A percentile compares a stretch with the other conserved stretches of the same genome.
phyloP scores from a whole-genome alignment of 2,113 vertebrate species.

The Tragelaphus strepsiceros region DNA sequence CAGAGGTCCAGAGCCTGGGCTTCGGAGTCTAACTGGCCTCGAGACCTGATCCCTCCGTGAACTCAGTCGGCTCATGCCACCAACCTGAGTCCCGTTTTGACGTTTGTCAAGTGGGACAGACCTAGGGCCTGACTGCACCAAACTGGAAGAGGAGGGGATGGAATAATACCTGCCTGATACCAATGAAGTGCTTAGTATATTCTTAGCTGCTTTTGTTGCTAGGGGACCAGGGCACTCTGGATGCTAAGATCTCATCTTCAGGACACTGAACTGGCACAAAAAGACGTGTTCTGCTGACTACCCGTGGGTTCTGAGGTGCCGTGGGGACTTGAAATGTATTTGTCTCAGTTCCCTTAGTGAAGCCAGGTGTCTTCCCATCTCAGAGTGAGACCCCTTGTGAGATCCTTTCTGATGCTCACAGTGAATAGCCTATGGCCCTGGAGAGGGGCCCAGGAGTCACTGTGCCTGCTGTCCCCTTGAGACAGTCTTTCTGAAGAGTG shows the following conservation, averaged over 20 bases:
- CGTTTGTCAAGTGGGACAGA: neutral
- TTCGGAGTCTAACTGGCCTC: neutral
- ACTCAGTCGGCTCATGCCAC: neutral
- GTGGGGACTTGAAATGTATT: rapidly evolving
- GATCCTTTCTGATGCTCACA: neutral
- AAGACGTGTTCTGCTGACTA: neutral
- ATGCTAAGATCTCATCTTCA: rapidly evolving
- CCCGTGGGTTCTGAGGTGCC: neutral
- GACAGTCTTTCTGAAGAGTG: neutral
- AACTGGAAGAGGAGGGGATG: no score
- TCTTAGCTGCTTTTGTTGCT: neutral
- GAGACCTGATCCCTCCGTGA: neutral
- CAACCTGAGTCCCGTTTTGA: neutral
- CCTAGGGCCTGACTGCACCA: no score
- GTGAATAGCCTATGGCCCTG: rapidly evolving
- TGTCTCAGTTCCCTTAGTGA: rapidly evolving
- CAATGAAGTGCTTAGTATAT: rapidly evolving
- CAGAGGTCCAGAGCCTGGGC: neutral
- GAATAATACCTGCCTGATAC: rapidly evolving
- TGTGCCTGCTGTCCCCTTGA: neutral
- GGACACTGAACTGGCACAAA: neutral
- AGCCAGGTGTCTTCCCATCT: neutral
- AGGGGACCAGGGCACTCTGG: no score
- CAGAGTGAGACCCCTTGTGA: neutral
- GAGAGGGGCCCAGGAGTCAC: rapidly evolving